Conservation (phyloP, 1,140 invertebrate species). For the Tetramorium parvispinum region DNA sequence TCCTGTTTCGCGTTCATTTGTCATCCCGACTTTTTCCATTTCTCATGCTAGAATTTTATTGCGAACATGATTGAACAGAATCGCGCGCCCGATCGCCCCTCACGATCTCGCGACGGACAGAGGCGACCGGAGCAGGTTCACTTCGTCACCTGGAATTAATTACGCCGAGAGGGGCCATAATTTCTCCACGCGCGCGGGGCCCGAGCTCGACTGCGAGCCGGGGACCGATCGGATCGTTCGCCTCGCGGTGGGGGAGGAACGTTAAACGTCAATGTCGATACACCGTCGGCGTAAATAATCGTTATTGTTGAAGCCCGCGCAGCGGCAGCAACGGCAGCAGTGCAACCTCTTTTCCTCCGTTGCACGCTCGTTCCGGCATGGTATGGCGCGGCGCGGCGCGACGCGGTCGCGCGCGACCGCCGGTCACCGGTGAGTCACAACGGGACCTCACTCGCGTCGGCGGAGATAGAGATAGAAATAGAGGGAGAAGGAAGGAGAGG, state of each 20-base stretch:
- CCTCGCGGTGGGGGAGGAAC: slow-evolving; percentile 72
- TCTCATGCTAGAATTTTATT: neutral
- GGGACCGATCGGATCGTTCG: slow-evolving; percentile 64
- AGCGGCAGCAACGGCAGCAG: slow-evolving; percentile 46
- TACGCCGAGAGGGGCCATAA: slow-evolving; percentile 65
- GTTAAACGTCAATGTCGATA: slow-evolving; percentile 84
- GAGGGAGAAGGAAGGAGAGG: slow-evolving; percentile 30
- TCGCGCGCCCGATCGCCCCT: neutral
- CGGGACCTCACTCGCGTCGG: slow-evolving; percentile 69
- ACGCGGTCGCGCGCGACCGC: slow-evolving; percentile 17
- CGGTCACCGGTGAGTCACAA: slow-evolving; percentile 71
- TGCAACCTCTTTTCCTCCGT: slow-evolving; percentile 32
- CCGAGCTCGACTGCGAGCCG: slow-evolving; percentile 10
- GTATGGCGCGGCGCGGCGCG: neutral
- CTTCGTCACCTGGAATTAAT: slow-evolving; percentile 70
- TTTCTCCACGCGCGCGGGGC: slow-evolving; percentile 28
- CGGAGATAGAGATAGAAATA: slow-evolving; percentile 50
- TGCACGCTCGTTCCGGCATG: neutral
- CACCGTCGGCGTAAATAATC: slow-evolving; percentile 82
- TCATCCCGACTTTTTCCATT: neutral
- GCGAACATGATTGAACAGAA: neutral
- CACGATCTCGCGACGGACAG: slow-evolving; percentile 8
- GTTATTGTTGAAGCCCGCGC: slow-evolving; percentile 80
- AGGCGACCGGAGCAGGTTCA: slow-evolving; percentile 27
- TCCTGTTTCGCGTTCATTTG: neutral